phyloP scores from a whole-genome alignment of 2,113 vertebrate species.

The Rhombomys opimus region DNA sequence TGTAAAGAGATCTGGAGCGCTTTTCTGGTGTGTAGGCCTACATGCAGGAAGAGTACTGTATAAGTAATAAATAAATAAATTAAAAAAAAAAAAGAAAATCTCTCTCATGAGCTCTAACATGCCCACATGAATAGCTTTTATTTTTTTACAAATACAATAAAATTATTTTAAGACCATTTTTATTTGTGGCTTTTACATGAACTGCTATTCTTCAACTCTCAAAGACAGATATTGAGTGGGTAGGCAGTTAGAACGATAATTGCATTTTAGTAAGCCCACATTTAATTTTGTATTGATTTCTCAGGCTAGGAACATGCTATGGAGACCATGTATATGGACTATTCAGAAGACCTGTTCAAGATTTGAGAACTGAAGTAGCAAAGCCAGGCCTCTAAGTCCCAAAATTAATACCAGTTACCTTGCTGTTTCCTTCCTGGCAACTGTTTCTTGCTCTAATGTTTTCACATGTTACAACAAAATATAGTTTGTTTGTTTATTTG shows the following conservation, averaged over 20 bases:
- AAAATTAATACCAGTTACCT: background rate
- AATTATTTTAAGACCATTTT: background rate
- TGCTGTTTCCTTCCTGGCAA: slow-evolving; percentile 10
- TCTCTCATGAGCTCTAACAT: background rate
- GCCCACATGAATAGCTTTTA: background rate
- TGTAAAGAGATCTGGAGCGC: too few relatives aligned
- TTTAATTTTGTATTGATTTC: slow-evolving; percentile 38
- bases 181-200: background rate
- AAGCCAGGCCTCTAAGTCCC: background rate
- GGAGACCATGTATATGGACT: background rate
- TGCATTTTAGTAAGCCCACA: slow-evolving; percentile 33
- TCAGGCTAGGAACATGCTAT: background rate
- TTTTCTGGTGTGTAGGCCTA: too few relatives aligned
- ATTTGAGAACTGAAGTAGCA: slow-evolving; percentile 19
- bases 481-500: background rate
- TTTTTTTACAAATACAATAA: background rate
- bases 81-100: too few relatives aligned
- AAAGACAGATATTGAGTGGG: background rate
- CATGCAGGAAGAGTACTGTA: too few relatives aligned
- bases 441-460: background rate
- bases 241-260: background rate
- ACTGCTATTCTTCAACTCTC: background rate
- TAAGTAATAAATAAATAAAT: too few relatives aligned
- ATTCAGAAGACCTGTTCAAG: slow-evolving; percentile 39
- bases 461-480: slow-evolving; percentile 38